A percentile compares a stretch with the other conserved stretches of the same genome.
Evolutionary conservation across 30 jellyfish, hydroid and myxozoan species (phyloP).

Genomic region (Catostylus mosaicus): DNA sequence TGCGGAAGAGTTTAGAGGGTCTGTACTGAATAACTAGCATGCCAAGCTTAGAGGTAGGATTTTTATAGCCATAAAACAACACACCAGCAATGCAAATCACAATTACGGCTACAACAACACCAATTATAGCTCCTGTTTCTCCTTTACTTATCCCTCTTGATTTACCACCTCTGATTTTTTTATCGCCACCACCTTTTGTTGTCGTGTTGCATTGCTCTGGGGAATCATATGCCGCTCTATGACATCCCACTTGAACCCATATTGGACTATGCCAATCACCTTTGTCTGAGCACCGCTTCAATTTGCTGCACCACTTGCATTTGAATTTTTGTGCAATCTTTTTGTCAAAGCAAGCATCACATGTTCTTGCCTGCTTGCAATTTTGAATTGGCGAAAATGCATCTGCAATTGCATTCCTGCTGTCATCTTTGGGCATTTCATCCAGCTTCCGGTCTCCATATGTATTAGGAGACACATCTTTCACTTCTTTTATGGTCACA

Average conservation of each 20-base stretch:
- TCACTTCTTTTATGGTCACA: not conserved
- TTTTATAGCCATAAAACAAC: conserved; percentile 50
- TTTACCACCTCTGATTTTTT: not conserved
- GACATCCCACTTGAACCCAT: conserved; percentile 69
- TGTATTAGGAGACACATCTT: not conserved
- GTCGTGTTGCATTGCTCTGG: conserved; percentile 30
- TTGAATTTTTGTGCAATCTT: conserved; percentile 52
- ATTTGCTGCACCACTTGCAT: conserved; percentile 85
- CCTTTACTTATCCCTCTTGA: not conserved
- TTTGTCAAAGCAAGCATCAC: conserved; percentile 67
- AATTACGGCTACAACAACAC: conserved; percentile 14
- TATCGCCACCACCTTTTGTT: not conserved
- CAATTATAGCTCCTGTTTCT: conserved; percentile 31
- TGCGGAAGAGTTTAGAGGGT: conserved; percentile 31
- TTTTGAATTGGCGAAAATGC: conserved; percentile 35
- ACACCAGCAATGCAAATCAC: conserved; percentile 1
- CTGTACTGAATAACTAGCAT: conserved; percentile 42
- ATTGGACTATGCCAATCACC: conserved; percentile 81
- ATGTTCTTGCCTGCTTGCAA: conserved; percentile 67
- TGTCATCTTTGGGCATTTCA: not conserved
- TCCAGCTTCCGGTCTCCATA: not conserved
- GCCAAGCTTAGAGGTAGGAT: conserved; percentile 54
- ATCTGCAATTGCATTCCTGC: not conserved
- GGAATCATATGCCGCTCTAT: conserved; percentile 26
- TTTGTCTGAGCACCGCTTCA: conserved; percentile 79